These are phyloP conservation scores for Mnemiopsis leidyi DNA, from an alignment of 37 sponge, comb jelly and placozoan species.

Conservation along the genomic window DNA sequence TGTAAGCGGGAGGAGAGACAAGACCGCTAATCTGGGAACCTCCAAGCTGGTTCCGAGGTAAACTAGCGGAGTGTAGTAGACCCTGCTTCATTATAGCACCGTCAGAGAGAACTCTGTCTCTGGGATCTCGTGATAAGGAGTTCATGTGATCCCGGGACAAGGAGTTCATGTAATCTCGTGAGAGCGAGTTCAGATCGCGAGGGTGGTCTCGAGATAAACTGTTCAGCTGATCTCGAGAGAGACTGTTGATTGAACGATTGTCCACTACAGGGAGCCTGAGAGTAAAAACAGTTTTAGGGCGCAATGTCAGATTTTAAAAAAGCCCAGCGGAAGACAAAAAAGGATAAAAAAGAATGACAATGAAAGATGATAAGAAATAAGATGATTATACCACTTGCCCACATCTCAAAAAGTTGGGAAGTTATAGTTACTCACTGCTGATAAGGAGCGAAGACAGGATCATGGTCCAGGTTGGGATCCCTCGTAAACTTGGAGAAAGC, in stretches of 20 bases:
- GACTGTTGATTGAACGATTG: not conserved
- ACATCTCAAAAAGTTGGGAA: too few relatives aligned
- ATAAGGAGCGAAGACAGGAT: not conserved
- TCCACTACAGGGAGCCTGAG: not conserved
- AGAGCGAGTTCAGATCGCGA: not conserved
- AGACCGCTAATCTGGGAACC: conserved; percentile 1
- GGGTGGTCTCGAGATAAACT: not conserved
- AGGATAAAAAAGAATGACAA: too few relatives aligned
- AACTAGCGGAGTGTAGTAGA: not conserved
- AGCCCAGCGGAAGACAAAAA: too few relatives aligned
- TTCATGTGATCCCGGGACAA: not conserved
- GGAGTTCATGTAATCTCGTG: not conserved
- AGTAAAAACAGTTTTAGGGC: not conserved
- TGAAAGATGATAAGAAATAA: too few relatives aligned
- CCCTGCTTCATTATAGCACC: conserved; percentile 54
- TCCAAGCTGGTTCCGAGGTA: conserved; percentile 4
- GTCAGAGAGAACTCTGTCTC: conserved; percentile 31
- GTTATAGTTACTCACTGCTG: conserved; percentile 46
- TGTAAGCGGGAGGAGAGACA: conserved; percentile 23
- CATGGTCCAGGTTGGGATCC: not conserved
- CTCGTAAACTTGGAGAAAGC: conserved; percentile 14
- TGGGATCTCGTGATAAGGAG: conserved; percentile 36
- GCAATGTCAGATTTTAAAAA: too few relatives aligned
- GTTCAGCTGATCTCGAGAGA: not conserved
- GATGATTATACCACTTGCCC: too few relatives aligned